Percentiles rank a stretch among this genome's conserved stretches.
Conservation (phyloP, 2,888 invertebrate species). For the Pammene fasciana region DNA sequence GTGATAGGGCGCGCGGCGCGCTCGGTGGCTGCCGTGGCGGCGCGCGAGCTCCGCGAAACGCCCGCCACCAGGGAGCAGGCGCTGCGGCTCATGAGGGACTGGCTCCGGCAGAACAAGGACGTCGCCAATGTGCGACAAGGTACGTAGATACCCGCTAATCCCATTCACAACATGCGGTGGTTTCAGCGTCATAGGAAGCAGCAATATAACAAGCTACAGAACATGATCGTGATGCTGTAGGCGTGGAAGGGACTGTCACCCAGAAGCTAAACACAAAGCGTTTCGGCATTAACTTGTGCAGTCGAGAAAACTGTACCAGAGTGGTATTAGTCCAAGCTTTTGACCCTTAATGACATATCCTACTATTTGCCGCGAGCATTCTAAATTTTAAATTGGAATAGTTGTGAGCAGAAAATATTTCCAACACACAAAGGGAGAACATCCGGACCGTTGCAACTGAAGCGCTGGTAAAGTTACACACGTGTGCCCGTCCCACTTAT, state of each 20-base stretch:
- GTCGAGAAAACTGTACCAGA: no score
- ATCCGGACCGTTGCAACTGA: background rate
- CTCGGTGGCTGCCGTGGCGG: constrained; percentile 80
- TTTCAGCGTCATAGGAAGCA: background rate
- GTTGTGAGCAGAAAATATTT: no score
- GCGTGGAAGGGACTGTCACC: no score
- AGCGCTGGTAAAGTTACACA: background rate
- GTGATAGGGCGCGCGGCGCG: constrained; percentile 54
- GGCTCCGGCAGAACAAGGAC: constrained; percentile 88
- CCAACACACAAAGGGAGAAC: background rate
- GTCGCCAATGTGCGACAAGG: constrained; percentile 87
- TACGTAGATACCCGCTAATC: constrained; percentile 52
- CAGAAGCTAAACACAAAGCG: no score
- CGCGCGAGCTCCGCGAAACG: constrained; percentile 88
- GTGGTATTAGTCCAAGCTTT: no score
- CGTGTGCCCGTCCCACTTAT: background rate
- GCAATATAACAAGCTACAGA: background rate
- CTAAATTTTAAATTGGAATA: no score
- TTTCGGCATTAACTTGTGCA: no score
- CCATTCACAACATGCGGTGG: background rate
- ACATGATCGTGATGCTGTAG: no score
- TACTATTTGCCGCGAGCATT: no score
- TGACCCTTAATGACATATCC: no score
- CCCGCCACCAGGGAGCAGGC: constrained; percentile 85
- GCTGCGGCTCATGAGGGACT: constrained; percentile 85